phyloP scores from a whole-genome alignment of 2,797 vertebrate species.

The Acestrorhynchus altus region DNA sequence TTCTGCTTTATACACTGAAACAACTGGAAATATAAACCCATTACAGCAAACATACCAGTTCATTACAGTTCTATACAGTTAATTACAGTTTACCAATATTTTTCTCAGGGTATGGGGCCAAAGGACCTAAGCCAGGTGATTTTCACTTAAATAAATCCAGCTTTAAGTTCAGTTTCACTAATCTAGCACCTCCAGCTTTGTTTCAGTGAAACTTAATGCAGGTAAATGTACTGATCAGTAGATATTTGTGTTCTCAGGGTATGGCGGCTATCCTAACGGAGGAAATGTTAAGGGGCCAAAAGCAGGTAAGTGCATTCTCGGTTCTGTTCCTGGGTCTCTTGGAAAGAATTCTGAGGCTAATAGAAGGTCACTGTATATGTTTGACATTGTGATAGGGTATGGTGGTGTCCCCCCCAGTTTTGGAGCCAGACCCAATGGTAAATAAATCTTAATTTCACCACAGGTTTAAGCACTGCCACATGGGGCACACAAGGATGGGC shows the following conservation, averaged over 20 bases:
- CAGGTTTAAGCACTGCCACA: not conserved
- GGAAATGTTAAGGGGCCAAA: constrained; percentile 39
- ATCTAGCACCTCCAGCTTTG: not conserved
- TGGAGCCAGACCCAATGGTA: constrained; percentile 60
- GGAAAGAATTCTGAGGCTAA: not conserved
- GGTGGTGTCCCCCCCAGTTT: constrained; percentile 58
- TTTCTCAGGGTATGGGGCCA: constrained; percentile 37
- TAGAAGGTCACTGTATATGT: not conserved
- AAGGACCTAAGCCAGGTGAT: constrained; percentile 43
- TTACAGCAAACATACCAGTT: not conserved
- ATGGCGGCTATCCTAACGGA: constrained; percentile 42
- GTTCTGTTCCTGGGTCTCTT: not conserved
- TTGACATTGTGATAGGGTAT: constrained; percentile 54
- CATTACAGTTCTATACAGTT: not conserved
- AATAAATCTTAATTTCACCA: constrained; percentile 8
- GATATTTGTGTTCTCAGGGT: constrained; percentile 31
- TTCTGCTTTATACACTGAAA: not conserved
- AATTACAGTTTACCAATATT: not conserved
- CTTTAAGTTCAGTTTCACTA: not conserved
- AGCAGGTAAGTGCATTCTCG: constrained; percentile 46
- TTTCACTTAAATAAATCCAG: not conserved
- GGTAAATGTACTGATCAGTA: not conserved
- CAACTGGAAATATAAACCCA: not conserved
- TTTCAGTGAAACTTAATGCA: not conserved
- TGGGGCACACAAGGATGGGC: no score